Base-by-base conservation (phyloP, 2,113 vertebrate genomes). In the Oncorhynchus mykiss region DNA sequence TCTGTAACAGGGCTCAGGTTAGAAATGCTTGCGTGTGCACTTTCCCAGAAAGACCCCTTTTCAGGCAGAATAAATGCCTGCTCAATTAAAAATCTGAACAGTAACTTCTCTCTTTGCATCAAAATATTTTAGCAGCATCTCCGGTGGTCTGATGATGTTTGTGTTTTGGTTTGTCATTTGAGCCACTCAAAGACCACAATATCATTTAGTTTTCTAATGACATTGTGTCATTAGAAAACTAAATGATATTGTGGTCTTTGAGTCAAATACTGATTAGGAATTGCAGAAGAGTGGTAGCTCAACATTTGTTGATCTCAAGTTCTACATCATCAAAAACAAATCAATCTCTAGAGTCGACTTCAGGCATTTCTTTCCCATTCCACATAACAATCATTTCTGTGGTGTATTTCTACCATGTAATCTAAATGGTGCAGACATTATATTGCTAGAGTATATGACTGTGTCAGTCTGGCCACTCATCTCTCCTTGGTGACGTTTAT, bases 11-110 rank as follows among this genome's bases (percentile, higher is more conserved):
- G 81, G 20, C 85, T 85, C 85, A 86, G 86, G 89, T 90, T 92
- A 88, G 88, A 92, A 93, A 92, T 75, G 90, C 85, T 87, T 91
- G 87, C 82, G 83, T 93, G 83, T 90, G 92, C 92, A 92, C 83
- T 92, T 93, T 91, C 81, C 86, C 14, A 78, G 76, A 67, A 71
- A 20, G 29, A n/a, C 68, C 84, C 72, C 88, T 87, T 90, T 91
- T 85, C 77, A 72, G 85, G 82, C 84, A 85, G 82, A 90, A 87
- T 87, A 85, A 84, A 85, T 83, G 86, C 88, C 91, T 91, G 89
- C 87, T 91, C 90, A 88, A 91, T 91, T 90, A 92, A 90, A 85
- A 45, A 83, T 76, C 74, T 89, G 87, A 84, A 89, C 86, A 89
- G 90, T 86, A 90, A 87, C 85, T 82, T 79, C 78, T 87, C 78